Conservation (phyloP, 2,888 invertebrate species). For the Hypercompe scribonia region DNA sequence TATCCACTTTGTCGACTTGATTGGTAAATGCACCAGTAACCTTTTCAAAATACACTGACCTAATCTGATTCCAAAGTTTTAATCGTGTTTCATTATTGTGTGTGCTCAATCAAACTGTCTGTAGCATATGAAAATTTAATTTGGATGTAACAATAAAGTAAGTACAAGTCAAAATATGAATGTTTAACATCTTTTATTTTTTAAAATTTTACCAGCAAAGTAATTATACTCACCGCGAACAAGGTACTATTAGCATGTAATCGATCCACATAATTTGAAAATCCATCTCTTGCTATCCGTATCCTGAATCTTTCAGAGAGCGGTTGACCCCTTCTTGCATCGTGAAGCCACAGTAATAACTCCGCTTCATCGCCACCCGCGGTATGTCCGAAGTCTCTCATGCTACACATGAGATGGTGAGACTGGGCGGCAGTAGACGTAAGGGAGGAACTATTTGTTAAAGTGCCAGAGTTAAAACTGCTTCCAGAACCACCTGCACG, state of each 20-base stretch:
- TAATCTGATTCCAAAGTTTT: not conserved
- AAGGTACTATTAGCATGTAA: conserved; percentile 95
- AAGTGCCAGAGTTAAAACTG: conserved; percentile 80
- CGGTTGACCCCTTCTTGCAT: conserved; percentile 91
- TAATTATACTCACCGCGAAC: conserved; percentile 89
- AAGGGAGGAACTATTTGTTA: conserved; percentile 64
- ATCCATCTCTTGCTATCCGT: conserved; percentile 95
- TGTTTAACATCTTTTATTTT: not conserved
- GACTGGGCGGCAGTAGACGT: conserved; percentile 73
- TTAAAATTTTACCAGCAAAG: not conserved
- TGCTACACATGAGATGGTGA: conserved; percentile 91
- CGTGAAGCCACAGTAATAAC: conserved; percentile 94
- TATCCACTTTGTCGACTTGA: no score
- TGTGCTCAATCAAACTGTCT: not conserved
- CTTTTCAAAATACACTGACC: not conserved
- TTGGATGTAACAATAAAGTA: no score
- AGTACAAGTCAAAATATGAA: not conserved
- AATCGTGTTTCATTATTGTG: not conserved
- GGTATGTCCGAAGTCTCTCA: conserved; percentile 94
- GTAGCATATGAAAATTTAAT: not conserved
- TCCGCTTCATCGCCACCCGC: conserved; percentile 96
- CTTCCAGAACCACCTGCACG: conserved; percentile 81
- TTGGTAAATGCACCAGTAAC: no score
- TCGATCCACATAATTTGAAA: conserved; percentile 95
- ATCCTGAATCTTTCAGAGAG: conserved; percentile 96